A percentile compares a stretch with the other conserved stretches of the same genome.
phyloP scores from a whole-genome alignment of 2,113 vertebrate genomes.

The Heloderma charlesbogerti region DNA sequence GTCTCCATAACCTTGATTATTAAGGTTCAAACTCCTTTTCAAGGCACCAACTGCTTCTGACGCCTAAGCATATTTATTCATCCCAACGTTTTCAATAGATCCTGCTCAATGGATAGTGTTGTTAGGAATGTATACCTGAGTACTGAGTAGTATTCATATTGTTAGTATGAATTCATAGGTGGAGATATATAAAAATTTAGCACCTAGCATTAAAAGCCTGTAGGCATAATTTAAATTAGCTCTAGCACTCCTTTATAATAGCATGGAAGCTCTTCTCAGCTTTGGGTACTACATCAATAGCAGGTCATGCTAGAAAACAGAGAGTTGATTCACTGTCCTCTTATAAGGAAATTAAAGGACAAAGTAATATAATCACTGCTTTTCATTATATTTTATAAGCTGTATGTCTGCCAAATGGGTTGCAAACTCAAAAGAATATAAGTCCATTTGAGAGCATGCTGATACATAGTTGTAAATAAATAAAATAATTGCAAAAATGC shows the following conservation, averaged over 20 bases:
- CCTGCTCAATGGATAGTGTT: neutral
- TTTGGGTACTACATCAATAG: neutral
- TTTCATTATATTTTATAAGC: constrained; percentile 13
- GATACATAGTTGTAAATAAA: constrained; percentile 41
- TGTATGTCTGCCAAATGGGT: constrained; percentile 26
- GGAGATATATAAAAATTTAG: neutral
- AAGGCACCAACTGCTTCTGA: neutral
- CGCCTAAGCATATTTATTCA: neutral
- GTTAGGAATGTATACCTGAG: neutral
- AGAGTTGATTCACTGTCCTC: neutral
- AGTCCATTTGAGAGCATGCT: constrained; percentile 8
- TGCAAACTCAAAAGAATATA: constrained; percentile 36
- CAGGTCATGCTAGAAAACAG: neutral
- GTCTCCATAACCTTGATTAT: neutral
- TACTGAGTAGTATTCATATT: neutral
- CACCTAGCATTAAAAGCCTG: neutral
- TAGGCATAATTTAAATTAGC: neutral
- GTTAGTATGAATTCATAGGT: neutral
- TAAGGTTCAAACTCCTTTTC: neutral
- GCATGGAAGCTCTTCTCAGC: neutral
- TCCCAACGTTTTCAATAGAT: neutral
- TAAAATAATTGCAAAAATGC: constrained; percentile 26
- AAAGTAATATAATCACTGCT: neutral
- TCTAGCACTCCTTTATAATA: neutral
- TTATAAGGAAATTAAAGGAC: neutral